These are phyloP conservation scores for Enteromius radiatus DNA, from an alignment of 2,797 vertebrate genomes.

Conservation along the genomic window DNA sequence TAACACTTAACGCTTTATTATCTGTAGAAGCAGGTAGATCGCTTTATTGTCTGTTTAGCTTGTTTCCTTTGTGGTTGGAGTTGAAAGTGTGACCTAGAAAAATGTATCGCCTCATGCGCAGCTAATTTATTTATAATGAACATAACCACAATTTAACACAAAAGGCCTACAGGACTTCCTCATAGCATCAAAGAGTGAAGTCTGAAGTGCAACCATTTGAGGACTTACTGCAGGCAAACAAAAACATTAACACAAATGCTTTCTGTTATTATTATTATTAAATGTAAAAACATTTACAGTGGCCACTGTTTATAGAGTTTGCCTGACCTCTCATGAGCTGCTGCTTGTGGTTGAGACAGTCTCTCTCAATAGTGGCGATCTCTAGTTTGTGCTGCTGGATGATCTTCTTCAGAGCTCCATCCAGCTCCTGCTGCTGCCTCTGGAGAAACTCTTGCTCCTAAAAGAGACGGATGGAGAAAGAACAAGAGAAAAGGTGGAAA, in stretches of 20 bases:
- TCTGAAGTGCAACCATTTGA: background rate
- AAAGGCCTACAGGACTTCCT: background rate
- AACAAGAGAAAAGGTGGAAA: slow-evolving; percentile 16
- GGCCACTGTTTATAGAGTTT: background rate
- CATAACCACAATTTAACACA: background rate
- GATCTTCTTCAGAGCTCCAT: slow-evolving; percentile 95
- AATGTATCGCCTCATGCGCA: background rate
- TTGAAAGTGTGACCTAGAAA: slow-evolving; percentile 1
- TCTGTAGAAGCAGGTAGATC: background rate
- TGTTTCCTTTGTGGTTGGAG: slow-evolving; percentile 2
- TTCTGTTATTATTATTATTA: background rate
- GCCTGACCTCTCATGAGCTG: slow-evolving; percentile 94
- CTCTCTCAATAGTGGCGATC: slow-evolving; percentile 93
- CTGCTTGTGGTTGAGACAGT: slow-evolving; percentile 97
- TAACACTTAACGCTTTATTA: slow-evolving; percentile 1
- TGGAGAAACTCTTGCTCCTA: slow-evolving; percentile 98
- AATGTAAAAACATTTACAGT: background rate
- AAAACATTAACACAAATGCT: background rate
- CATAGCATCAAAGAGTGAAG: background rate
- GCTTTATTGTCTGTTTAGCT: background rate
- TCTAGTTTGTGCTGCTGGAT: slow-evolving; percentile 98
- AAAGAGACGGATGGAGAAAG: background rate
- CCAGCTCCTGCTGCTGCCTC: slow-evolving; percentile 97
- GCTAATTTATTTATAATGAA: background rate
- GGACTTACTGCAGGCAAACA: background rate